These are phyloP conservation scores for Diarsia mendica DNA, from an alignment of 2,888 invertebrate genomes.

Conservation along the genomic window DNA sequence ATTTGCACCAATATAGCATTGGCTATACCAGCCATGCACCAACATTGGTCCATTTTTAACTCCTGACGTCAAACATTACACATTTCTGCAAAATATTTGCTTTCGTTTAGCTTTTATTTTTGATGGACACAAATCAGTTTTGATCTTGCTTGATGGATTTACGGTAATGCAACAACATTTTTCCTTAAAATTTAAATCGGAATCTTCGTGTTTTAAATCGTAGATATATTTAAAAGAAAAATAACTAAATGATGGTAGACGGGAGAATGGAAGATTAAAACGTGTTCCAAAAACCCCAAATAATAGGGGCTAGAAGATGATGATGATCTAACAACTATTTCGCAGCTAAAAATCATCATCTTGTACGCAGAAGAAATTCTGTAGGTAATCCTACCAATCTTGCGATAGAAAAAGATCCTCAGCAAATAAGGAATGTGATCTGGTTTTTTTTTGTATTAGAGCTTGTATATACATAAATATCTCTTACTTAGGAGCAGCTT, in stretches of 20 bases:
- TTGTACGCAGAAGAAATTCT: background rate
- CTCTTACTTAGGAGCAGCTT: slow-evolving; percentile 68
- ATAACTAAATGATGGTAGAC: background rate
- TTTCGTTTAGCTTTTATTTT: slow-evolving; percentile 25
- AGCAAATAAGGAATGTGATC: background rate
- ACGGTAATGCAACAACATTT: background rate
- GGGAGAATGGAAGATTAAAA: background rate
- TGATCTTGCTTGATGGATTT: background rate
- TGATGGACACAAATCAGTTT: slow-evolving; percentile 17
- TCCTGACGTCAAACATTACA: slow-evolving; percentile 31
- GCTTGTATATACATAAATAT: slow-evolving; percentile 21
- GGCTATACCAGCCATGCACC: too few species aligned
- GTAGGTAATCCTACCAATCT: background rate
- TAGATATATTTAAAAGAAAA: background rate
- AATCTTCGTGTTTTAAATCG: background rate
- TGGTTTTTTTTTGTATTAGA: background rate
- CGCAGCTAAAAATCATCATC: too few species aligned
- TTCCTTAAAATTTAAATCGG: background rate
- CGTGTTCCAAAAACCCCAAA: too few species aligned
- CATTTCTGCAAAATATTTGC: background rate
- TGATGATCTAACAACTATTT: background rate
- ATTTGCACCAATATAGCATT: slow-evolving; percentile 13
- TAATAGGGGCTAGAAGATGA: too few species aligned
- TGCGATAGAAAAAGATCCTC: background rate
- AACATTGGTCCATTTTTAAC: slow-evolving; percentile 25